These are phyloP conservation scores for Dichetophora obliterata DNA, from an alignment of 2,888 invertebrate genomes.

Conservation along the genomic window DNA sequence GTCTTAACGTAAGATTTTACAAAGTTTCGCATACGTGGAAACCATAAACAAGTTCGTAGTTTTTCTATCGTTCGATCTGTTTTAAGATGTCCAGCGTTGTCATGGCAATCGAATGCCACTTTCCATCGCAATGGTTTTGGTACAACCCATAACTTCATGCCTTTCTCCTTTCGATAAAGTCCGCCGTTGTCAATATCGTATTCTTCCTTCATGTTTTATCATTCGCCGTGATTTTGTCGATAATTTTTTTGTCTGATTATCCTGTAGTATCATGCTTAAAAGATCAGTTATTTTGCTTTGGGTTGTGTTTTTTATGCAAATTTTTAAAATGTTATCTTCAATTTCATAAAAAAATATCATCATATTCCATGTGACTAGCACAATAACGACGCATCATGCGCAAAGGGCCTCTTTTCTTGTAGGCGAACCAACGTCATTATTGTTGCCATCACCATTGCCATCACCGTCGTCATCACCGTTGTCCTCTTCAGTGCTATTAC, in stretches of 20 bases:
- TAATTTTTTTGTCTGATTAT: not conserved
- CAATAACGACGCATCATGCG: slow-evolving; percentile 39
- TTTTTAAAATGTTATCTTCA: no score
- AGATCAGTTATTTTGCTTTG: no score
- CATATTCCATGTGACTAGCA: slow-evolving; percentile 42
- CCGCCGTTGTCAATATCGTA: slow-evolving; percentile 19
- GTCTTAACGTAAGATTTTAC: not conserved
- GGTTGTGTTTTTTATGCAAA: no score
- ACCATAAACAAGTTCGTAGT: not conserved
- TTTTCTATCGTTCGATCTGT: slow-evolving; percentile 35
- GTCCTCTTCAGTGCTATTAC: no score
- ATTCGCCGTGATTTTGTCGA: not conserved
- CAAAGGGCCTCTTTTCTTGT: slow-evolving; percentile 25
- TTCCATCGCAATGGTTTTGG: slow-evolving; percentile 37
- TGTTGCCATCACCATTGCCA: no score
- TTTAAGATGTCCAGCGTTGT: slow-evolving; percentile 37
- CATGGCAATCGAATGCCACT: slow-evolving; percentile 27
- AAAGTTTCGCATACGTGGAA: not conserved
- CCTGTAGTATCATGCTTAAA: slow-evolving; percentile 32
- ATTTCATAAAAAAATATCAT: no score
- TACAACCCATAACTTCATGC: slow-evolving; percentile 26
- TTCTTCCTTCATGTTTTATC: not conserved
- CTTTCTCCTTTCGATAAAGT: not conserved
- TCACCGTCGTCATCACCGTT: not conserved
- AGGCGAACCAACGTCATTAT: no score